Percentiles rank a stretch among this genome's conserved stretches.
These are phyloP conservation scores for Synergus itoensis DNA, from an alignment of 2,888 invertebrate genomes.

Conservation along the genomic window DNA sequence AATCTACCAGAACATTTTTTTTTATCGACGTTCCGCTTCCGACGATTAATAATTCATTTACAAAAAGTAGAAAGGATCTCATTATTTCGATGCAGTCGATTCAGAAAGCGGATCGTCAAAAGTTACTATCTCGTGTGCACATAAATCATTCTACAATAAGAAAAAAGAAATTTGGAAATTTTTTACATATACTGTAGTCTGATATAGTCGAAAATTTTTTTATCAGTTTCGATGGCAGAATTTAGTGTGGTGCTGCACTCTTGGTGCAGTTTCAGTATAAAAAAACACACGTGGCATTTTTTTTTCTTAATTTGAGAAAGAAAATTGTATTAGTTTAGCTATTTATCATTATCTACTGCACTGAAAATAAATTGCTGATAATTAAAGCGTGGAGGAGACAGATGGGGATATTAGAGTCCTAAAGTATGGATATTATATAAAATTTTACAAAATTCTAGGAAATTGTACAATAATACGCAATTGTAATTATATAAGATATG, in stretches of 20 bases:
- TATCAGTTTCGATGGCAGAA: background rate
- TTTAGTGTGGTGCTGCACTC: slow-evolving; percentile 4
- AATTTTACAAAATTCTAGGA: background rate
- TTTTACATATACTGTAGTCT: background rate
- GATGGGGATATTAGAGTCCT: background rate
- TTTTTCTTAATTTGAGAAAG: background rate
- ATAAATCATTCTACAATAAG: background rate
- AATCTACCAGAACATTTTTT: background rate
- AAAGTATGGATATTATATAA: background rate
- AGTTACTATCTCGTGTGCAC: background rate
- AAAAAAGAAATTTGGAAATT: background rate
- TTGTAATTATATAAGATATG: no score
- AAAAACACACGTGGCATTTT: slow-evolving; percentile 22
- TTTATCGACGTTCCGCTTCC: slow-evolving; percentile 3
- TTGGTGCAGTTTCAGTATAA: background rate
- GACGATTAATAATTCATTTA: slow-evolving; percentile 2
- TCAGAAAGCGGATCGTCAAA: slow-evolving; percentile 9
- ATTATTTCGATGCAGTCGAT: background rate
- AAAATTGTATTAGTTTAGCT: slow-evolving; percentile 15
- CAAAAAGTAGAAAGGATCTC: slow-evolving; percentile 18
- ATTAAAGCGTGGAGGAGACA: background rate
- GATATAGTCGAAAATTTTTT: background rate
- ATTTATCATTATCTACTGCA: background rate
- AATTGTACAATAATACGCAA: background rate
- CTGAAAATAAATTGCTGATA: slow-evolving; percentile 12